phyloP scores from a whole-genome alignment of 2,888 invertebrate species.

The Thereva unica region DNA sequence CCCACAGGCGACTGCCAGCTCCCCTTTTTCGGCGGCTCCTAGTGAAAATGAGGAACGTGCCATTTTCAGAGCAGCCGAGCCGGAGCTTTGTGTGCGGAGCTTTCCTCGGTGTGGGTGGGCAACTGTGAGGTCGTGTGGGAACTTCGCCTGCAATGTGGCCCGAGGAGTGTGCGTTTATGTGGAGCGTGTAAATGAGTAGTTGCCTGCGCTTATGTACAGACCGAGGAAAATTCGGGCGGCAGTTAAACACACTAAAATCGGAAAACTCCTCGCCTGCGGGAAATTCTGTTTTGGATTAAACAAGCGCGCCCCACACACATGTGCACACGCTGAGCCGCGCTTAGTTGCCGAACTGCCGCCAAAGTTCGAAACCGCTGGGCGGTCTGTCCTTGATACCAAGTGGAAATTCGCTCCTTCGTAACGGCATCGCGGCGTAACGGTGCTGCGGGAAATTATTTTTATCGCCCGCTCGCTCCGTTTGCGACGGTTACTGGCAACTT shows the following conservation, averaged over 20 bases:
- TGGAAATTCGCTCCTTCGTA: background rate
- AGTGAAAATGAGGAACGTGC: slow-evolving; percentile 40
- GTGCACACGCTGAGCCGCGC: slow-evolving; percentile 13
- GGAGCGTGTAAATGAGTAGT: slow-evolving; percentile 31
- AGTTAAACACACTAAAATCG: slow-evolving; percentile 24
- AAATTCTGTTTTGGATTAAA: slow-evolving; percentile 35
- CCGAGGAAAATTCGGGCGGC: slow-evolving; percentile 29
- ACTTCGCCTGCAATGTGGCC: too few relatives aligned
- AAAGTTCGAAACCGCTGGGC: slow-evolving; percentile 34
- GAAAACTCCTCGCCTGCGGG: slow-evolving; percentile 23
- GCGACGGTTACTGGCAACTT: slow-evolving; percentile 11
- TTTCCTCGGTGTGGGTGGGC: background rate
- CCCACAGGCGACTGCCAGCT: slow-evolving; percentile 31
- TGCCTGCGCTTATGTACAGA: slow-evolving; percentile 23
- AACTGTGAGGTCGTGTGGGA: background rate
- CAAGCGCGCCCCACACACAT: slow-evolving; percentile 16
- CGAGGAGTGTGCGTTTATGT: slow-evolving; percentile 16
- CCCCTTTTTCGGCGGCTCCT: slow-evolving; percentile 34
- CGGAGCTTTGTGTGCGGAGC: background rate
- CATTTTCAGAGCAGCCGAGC: slow-evolving; percentile 15
- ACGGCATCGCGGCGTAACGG: background rate
- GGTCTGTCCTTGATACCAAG: slow-evolving; percentile 13
- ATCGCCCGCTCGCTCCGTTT: background rate
- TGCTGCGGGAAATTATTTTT: too few relatives aligned
- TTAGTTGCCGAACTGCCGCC: slow-evolving; percentile 31